Percentiles rank a stretch among this genome's conserved stretches.
Evolutionary conservation across 2,888 invertebrate genomes (phyloP).

Genomic region (Odiellus spinosus): DNA sequence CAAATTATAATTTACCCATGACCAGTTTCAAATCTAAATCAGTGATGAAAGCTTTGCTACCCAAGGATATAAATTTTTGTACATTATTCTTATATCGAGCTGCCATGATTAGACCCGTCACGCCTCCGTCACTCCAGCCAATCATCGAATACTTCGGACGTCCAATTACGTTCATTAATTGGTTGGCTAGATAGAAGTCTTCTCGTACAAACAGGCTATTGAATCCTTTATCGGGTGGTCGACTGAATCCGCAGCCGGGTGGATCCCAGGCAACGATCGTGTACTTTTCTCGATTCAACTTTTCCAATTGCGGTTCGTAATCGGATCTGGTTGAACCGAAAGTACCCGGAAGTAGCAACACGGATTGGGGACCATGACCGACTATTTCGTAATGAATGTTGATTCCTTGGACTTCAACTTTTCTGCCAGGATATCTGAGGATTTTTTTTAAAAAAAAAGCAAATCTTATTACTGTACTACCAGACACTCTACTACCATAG

Average conservation of each 20-base stretch:
- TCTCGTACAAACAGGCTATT: slow-evolving; percentile 48
- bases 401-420: too few relatives aligned
- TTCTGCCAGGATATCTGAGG: too few relatives aligned
- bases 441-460: too few relatives aligned
- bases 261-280: slow-evolving; percentile 42
- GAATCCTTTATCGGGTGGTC: slow-evolving; percentile 59
- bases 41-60: too few relatives aligned
- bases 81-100: slow-evolving; percentile 24
- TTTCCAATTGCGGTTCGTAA: slow-evolving; percentile 26
- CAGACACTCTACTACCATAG: too few relatives aligned
- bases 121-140: slow-evolving; percentile 32
- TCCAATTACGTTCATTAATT: slow-evolving; percentile 49
- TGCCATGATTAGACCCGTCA: slow-evolving; percentile 27
- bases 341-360: too few relatives aligned
- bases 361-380: too few relatives aligned
- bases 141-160: slow-evolving; percentile 22
- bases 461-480: too few relatives aligned
- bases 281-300: slow-evolving; percentile 25
- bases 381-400: too few relatives aligned
- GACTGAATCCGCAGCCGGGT: slow-evolving; percentile 68
- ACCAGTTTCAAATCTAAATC: too few relatives aligned
- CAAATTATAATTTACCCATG: too few relatives aligned
- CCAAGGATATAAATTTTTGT: too few relatives aligned
- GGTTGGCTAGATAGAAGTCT: slow-evolving; percentile 53
- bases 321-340: slow-evolving; percentile 27